Conservation (phyloP, 2,797 vertebrate genomes). For the Phataginus tricuspis region DNA sequence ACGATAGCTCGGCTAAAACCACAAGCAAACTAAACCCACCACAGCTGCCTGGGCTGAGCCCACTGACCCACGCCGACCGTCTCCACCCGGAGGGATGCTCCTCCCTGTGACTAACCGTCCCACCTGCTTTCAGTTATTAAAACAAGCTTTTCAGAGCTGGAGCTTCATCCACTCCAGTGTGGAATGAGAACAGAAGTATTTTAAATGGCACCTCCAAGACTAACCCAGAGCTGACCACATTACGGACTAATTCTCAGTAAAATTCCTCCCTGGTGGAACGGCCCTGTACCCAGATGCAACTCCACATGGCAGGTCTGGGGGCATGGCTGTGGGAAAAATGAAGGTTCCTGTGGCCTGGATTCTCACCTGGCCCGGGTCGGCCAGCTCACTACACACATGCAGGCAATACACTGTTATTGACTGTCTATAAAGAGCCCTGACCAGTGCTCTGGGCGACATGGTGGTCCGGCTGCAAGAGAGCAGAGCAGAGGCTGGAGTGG, state of each 20-base stretch:
- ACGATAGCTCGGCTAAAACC: not conserved
- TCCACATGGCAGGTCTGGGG: not conserved
- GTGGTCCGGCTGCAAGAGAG: no score
- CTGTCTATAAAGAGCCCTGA: no score
- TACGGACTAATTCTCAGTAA: not conserved
- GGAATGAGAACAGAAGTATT: not conserved
- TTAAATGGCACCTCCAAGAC: not conserved
- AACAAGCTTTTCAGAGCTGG: not conserved
- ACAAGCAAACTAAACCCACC: not conserved
- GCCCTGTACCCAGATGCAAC: not conserved
- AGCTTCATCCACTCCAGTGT: not conserved
- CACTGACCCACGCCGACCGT: rapidly evolving
- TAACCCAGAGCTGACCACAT: not conserved
- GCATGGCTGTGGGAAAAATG: no score
- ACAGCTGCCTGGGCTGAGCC: not conserved
- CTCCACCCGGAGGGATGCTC: not conserved
- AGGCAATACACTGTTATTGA: no score
- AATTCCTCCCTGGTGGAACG: not conserved
- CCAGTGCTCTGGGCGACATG: no score
- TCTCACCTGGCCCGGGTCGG: no score
- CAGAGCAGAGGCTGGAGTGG: no score
- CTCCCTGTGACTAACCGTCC: not conserved
- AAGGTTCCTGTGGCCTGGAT: no score
- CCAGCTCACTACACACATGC: no score
- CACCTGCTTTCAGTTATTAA: no score